Evolutionary conservation across 92 coral and sea anemone species (phyloP), one percentile per base, ranked within the genome.

Genomic region (Isaurus tuberculatus): DNA sequence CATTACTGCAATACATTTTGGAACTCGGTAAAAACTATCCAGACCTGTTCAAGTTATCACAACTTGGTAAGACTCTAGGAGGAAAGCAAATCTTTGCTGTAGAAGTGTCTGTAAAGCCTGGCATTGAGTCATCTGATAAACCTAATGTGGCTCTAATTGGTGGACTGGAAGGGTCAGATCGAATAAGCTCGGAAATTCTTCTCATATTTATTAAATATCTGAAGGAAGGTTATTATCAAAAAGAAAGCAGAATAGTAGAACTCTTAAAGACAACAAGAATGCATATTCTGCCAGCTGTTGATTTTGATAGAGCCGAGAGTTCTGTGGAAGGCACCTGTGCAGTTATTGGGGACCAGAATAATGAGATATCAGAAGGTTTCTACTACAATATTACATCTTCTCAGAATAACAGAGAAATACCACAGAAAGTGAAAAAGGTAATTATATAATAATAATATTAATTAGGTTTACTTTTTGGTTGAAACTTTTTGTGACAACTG

Each of bases 81-180:
- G 98, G 95, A 27, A 89, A 85, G 86, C 43, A 61, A 53, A 90
- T 97, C 68, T 89, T 80, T 85, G 77, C 97, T 2, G 26, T 94
- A 65, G 92, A 90, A 69, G 65, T 92, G 15, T 90, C 99, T 8
- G 90, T 57, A 31, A 87, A 87, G 29, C 81, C 89, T 34, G 94
- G 90, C 2, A 34, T 75, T 16, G 68, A 73, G 14, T 85, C 86
- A 55, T 84, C 46, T 40, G 79, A 81, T 70, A 92, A 87, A 58
- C 93, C 98, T 13, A 88, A 65, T 10, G 89, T 96, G 30, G 99
- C 96, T 0, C 87, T 96, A n/a, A 88, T 96, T 36, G 99, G 98
- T 23, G 91, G 98, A 73, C 69, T 96, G 48, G 85, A 94, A 61
- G 99, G 94, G 9, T 89, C 88, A 25, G 99, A 94, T 68, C 86